Evolutionary conservation across 2,888 invertebrate species (phyloP), one percentile per base, ranked within the genome.

Genomic region (Diadegma fenestrale): DNA sequence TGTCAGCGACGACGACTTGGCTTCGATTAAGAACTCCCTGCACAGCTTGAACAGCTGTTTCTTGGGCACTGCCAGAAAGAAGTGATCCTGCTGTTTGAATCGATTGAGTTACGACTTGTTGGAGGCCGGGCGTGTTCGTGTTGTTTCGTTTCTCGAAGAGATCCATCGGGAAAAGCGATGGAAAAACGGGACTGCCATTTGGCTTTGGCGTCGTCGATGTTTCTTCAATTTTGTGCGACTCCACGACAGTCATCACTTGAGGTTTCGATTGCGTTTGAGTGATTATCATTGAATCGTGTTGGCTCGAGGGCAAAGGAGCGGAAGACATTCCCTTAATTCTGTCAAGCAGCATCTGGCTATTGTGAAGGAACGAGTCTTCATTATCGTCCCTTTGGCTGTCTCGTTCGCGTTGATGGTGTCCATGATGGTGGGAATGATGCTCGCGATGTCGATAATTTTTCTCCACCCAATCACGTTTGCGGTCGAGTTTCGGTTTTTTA

Each of bases 111-210:
- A 58, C 26, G 26, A 14, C 58, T 58, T 58, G 58, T 14, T 12
- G 26, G 14, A 58, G 26, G 14, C 26, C 58, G 14, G 26, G 72
- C 2, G 1, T 68, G 61, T 2, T 19, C 54, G 17, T 10, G 30
- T 41, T 22, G 69, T 43, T 43, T 17, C 7, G 72, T 51, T n/a
- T 68, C 26, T 79, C 30, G 51, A 79, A 78, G 1, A 72, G 43
- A 33, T 37, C 48, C n/a, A 79, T 68, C 2, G 61, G 45, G 33
- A 66, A 58, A 48, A 48, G 12, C 0, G 26, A 19, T 37, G 33
- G 30, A 2, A 79, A 33, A 48, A 73, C 66, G 2, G 78, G 79
- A 30, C 75, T 43, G 1, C 75, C 22, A 22, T 79, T 54, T 3
- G 69, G 63, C 69, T 22, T 75, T 3, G 58, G 1, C 7, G 63